A percentile compares a stretch with the other conserved stretches of the same genome.
These are phyloP conservation scores for Muricea muricata DNA, from an alignment of 92 coral and sea anemone species.

Conservation along the genomic window DNA sequence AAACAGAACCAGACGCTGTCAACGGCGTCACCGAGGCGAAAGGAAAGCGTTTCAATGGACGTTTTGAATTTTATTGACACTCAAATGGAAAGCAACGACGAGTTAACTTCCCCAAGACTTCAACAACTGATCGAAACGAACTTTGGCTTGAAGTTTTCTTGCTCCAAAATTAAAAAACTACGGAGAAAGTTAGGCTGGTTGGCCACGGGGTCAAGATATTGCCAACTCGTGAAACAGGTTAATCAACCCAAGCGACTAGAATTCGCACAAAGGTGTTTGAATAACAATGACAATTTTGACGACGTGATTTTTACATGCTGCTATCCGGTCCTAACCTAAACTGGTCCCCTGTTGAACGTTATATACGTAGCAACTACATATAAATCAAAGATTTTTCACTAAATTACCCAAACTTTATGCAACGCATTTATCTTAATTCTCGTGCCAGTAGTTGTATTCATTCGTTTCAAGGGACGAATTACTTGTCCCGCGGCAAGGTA, in stretches of 20 bases:
- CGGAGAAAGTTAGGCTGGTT: conserved; percentile 51
- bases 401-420: too few species aligned
- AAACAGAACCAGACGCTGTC: neutral
- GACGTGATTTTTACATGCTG: conserved; percentile 45
- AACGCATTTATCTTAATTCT: too few species aligned
- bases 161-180: neutral
- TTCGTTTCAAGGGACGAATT: too few species aligned
- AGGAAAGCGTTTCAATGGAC: too few species aligned
- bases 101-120: conserved; percentile 34
- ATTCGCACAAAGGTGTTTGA: conserved; percentile 22
- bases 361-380: too few species aligned
- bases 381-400: too few species aligned
- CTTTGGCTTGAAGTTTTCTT: neutral
- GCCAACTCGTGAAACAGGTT: conserved; percentile 48
- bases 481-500: too few species aligned
- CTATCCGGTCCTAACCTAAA: too few species aligned
- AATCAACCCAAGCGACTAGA: conserved; percentile 25
- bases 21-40: too few species aligned
- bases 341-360: too few species aligned
- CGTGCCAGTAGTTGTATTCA: too few species aligned
- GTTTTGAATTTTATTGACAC: conserved; percentile 24
- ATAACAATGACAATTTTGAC: conserved; percentile 6
- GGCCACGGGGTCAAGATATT: conserved; percentile 50
- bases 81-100: conserved; percentile 38
- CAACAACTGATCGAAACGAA: neutral